These are phyloP conservation scores for Leptinotarsa peninsularis DNA, from an alignment of 2,888 invertebrate species.

Conservation along the genomic window DNA sequence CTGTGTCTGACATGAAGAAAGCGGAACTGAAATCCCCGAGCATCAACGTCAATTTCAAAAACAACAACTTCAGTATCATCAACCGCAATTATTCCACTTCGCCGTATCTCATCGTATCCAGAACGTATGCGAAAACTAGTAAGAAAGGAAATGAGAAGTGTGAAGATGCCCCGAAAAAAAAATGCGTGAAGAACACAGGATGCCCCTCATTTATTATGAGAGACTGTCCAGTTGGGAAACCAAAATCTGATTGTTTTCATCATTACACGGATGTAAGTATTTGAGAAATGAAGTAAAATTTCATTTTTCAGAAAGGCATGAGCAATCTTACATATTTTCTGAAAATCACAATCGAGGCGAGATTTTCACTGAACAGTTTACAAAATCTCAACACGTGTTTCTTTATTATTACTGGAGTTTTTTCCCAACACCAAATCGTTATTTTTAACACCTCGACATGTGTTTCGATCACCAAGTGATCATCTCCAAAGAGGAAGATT, in stretches of 20 bases:
- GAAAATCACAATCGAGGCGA: too few relatives aligned
- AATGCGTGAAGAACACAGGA: background rate
- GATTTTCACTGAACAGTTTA: too few relatives aligned
- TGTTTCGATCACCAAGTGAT: too few relatives aligned
- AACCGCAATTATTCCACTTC: constrained; percentile 25
- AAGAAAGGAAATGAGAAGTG: constrained; percentile 20
- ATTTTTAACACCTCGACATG: too few relatives aligned
- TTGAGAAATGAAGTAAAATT: background rate
- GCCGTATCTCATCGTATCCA: constrained; percentile 17
- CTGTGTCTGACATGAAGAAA: constrained; percentile 22
- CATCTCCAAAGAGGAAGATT: too few relatives aligned
- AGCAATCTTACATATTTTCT: background rate
- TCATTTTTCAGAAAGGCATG: background rate
- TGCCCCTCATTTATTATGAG: constrained; percentile 15
- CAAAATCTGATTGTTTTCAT: constrained; percentile 14
- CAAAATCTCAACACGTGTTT: too few relatives aligned
- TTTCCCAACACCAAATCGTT: too few relatives aligned
- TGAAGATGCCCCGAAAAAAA: constrained; percentile 1
- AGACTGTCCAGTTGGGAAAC: constrained; percentile 13
- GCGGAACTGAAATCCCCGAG: constrained; percentile 25
- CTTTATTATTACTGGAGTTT: too few relatives aligned
- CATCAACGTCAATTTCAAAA: constrained; percentile 22
- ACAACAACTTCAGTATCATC: constrained; percentile 23
- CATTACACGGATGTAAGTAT: constrained; percentile 19
- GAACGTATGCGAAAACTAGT: constrained; percentile 6